Conservation (phyloP, 2,888 invertebrate species). For the Netelia virgata region DNA sequence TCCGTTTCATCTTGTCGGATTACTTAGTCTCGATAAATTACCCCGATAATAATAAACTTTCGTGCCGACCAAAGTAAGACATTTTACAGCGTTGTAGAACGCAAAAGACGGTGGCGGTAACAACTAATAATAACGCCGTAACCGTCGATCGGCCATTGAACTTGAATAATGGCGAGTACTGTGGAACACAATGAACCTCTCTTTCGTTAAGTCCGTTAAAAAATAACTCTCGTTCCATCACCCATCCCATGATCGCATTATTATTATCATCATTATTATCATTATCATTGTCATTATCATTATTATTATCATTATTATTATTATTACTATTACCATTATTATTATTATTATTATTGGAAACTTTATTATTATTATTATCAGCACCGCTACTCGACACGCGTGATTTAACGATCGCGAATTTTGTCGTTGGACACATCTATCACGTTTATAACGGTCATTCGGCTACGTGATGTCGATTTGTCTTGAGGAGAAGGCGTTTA, state of each 20-base stretch:
- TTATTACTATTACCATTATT: no score
- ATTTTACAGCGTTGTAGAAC: conserved; percentile 50
- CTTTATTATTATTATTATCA: conserved; percentile 63
- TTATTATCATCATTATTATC: conserved; percentile 57
- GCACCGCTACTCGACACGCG: neutral
- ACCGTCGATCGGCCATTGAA: conserved; percentile 74
- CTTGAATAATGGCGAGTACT: conserved; percentile 69
- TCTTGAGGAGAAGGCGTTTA: conserved; percentile 75
- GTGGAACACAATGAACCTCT: neutral
- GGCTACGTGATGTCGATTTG: conserved; percentile 79
- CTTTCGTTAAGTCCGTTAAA: conserved; percentile 61
- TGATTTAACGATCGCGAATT: conserved; percentile 75
- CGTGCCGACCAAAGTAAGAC: conserved; percentile 62
- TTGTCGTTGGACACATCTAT: conserved; percentile 76
- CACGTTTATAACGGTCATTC: conserved; percentile 81
- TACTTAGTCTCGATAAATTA: conserved; percentile 20
- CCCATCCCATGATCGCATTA: conserved; percentile 27
- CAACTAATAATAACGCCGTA: conserved; percentile 67
- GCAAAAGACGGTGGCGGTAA: conserved; percentile 52
- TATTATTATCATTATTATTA: neutral
- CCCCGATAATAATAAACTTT: conserved; percentile 65
- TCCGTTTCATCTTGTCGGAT: neutral
- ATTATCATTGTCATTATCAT: conserved; percentile 27
- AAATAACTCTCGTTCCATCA: conserved; percentile 15
- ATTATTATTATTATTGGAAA: neutral